Base-by-base conservation (phyloP, 2,888 invertebrate genomes). In the Pterostichus madidus region DNA sequence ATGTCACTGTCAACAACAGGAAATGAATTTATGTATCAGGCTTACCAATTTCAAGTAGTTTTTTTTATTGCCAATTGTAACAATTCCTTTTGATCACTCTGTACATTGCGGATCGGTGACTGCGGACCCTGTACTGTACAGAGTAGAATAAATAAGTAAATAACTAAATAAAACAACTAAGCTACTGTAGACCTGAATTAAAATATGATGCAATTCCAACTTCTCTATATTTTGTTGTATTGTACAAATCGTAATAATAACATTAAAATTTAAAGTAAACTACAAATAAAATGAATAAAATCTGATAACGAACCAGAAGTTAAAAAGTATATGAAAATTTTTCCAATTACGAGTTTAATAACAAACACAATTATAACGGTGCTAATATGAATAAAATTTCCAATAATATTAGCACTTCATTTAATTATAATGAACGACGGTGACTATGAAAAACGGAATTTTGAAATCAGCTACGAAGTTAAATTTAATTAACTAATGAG, bases 341-440 rank as follows among this genome's bases (percentile, higher is more conserved):
- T 71, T 46, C 68, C 44, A 71, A 71, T 71, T 71, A 71, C 8
- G 68, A 71, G 68, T 71, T 71, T 71, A 39, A 71, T 71, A 71
- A 71, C 44, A 71, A 71, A 71, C 68, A 71, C 46, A 71, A 44
- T 44, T 71, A 71, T 71, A 39, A 39, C 64, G 8, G 44, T 46
- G 44, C 13, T 71, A 71, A 71, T 71, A 44, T 71, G 68, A 44
- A 44, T 39, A 71, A 39, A 71, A 71, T 71, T 61, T 71, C 68
- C 44, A 39, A 71, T 56, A 24, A 24, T 44, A 44, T 71, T 71
- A 39, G 68, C 68, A 44, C 44, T 71, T 71, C 68, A 44, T 71
- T 71, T 44, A 71, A 44, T 71, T 44, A 61, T 71, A 11, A 17
- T 17, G 17, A 44, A 71, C 17, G 44, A 10, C 44, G 44, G 15